A percentile compares a stretch with the other conserved stretches of the same genome.
Conservation (phyloP, 2,113 vertebrate species). For the Globicephala melas region DNA sequence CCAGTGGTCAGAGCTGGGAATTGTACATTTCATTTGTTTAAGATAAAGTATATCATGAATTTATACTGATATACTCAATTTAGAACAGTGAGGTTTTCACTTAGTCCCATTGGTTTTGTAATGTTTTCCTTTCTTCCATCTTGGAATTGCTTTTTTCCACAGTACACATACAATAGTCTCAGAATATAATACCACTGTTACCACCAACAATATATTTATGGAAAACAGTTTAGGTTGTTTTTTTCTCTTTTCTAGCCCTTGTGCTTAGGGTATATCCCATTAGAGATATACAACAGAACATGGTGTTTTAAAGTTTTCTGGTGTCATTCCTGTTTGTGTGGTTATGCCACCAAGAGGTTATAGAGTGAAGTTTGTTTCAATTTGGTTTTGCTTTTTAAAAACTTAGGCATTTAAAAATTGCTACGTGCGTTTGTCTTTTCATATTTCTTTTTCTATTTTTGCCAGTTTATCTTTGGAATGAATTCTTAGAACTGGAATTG, state of each 20-base stretch:
- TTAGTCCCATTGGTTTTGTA: background rate
- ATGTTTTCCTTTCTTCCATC: background rate
- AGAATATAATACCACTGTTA: background rate
- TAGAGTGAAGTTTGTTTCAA: background rate
- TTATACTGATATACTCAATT: background rate
- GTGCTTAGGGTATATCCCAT: background rate
- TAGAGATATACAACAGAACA: background rate
- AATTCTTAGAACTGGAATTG: background rate
- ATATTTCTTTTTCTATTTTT: background rate
- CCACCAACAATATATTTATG: background rate
- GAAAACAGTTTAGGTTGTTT: background rate
- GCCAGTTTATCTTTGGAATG: background rate
- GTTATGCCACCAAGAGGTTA: background rate
- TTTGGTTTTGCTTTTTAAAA: slow-evolving; percentile 14
- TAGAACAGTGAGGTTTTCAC: background rate
- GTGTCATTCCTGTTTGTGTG: background rate
- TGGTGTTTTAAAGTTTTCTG: background rate
- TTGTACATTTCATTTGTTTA: background rate
- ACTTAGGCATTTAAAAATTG: slow-evolving; percentile 29
- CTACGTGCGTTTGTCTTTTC: background rate
- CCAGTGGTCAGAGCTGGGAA: background rate
- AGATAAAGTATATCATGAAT: background rate
- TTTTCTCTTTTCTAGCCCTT: background rate
- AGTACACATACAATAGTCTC: background rate
- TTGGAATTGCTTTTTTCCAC: background rate